Percentiles rank a stretch among this genome's conserved stretches.
These are phyloP conservation scores for Mesodorylaimus sp. DNA, from an alignment of 2,888 invertebrate species.

Conservation along the genomic window DNA sequence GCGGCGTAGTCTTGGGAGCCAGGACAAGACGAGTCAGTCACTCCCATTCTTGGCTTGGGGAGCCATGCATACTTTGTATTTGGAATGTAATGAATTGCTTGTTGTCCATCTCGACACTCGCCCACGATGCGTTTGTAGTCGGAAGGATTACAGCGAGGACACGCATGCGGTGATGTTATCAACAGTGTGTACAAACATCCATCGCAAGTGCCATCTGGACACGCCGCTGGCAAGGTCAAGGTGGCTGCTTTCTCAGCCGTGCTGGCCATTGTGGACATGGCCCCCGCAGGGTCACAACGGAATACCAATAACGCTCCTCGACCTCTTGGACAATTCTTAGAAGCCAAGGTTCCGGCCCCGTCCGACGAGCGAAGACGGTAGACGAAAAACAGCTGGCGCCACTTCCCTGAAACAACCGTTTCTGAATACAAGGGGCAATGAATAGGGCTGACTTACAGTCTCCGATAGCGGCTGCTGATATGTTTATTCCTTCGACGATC, in stretches of 20 bases:
- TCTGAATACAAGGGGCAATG: not conserved
- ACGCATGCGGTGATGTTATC: constrained; percentile 35
- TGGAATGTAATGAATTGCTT: constrained; percentile 40
- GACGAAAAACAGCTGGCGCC: not conserved
- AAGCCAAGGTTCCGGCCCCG: no score
- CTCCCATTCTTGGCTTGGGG: no score
- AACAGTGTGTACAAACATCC: constrained; percentile 39
- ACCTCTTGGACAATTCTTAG: constrained; percentile 38
- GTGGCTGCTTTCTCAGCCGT: not conserved
- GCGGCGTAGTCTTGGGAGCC: no score
- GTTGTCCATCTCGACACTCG: constrained; percentile 40
- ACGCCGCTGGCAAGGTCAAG: constrained; percentile 20
- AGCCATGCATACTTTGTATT: no score
- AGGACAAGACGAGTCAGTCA: no score
- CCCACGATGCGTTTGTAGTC: constrained; percentile 39
- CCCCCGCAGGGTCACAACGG: constrained; percentile 34
- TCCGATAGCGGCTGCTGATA: not conserved
- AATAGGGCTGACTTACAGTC: not conserved
- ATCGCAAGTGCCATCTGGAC: constrained; percentile 41
- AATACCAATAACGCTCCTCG: constrained; percentile 40
- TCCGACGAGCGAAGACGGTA: not conserved
- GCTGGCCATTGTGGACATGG: constrained; percentile 12
- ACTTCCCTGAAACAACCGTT: not conserved
- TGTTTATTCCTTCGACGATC: not conserved
- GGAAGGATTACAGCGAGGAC: constrained; percentile 38